Conservation (phyloP, 1,140 invertebrate species). For the Drosophila nebulosa region DNA sequence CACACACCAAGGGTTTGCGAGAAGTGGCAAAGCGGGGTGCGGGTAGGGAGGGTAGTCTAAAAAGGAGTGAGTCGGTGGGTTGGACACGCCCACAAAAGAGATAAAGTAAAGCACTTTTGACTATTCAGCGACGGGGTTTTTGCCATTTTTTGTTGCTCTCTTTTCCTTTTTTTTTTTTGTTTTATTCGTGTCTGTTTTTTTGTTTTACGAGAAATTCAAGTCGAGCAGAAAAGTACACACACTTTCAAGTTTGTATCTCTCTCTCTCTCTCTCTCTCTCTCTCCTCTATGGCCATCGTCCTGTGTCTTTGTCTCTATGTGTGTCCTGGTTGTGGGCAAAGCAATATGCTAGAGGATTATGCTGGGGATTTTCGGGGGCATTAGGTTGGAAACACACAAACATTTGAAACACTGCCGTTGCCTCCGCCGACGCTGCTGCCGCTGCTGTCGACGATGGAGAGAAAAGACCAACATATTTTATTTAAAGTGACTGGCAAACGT, state of each 20-base stretch:
- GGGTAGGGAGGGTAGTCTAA: background rate
- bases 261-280: slow-evolving; percentile 15
- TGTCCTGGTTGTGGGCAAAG: slow-evolving; percentile 53
- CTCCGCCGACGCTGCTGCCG: slow-evolving; percentile 13
- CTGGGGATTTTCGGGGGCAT: slow-evolving; percentile 73
- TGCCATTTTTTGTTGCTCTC: slow-evolving; percentile 3
- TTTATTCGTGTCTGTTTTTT: background rate
- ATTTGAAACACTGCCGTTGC: slow-evolving; percentile 74
- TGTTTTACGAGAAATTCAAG: slow-evolving; percentile 57
- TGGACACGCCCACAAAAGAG: slow-evolving; percentile 56
- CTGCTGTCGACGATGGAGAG: slow-evolving; percentile 23
- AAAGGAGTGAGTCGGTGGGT: background rate
- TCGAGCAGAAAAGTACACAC: slow-evolving; percentile 78
- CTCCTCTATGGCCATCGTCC: too few relatives aligned
- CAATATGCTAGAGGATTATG: slow-evolving; percentile 74
- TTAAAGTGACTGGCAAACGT: slow-evolving; percentile 69
- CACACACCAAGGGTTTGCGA: slow-evolving; percentile 9
- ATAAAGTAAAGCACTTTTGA: slow-evolving; percentile 79
- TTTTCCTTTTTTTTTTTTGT: background rate
- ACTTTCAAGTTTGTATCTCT: slow-evolving; percentile 57
- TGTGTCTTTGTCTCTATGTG: slow-evolving; percentile 16
- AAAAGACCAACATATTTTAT: slow-evolving; percentile 75
- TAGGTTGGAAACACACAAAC: slow-evolving; percentile 69
- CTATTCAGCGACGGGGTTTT: slow-evolving; percentile 68
- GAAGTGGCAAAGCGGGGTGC: background rate